Conservation (phyloP, 2,113 vertebrate species). For the Gasterosteus aculeatus region DNA sequence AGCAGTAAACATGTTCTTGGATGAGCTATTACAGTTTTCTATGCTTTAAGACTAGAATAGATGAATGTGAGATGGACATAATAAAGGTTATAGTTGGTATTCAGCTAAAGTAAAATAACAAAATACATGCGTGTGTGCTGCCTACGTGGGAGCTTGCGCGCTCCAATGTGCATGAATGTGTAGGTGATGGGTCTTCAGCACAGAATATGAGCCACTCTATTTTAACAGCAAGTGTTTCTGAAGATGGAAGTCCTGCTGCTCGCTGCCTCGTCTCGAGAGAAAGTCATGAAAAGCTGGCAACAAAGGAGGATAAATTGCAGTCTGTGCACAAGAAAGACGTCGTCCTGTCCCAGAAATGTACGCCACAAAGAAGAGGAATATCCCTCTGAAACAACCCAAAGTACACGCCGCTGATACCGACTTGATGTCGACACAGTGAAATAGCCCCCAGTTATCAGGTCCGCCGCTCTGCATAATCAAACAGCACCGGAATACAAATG, state of each 20-base stretch:
- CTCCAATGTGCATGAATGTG: background rate
- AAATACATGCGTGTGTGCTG: background rate
- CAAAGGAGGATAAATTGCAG: conserved; percentile 47
- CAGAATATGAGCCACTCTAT: conserved; percentile 30
- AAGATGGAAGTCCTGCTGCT: conserved; percentile 38
- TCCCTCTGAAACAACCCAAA: background rate
- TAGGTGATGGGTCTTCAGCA: conserved; percentile 37
- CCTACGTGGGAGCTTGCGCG: conserved; percentile 3
- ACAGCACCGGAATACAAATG: conserved; percentile 57
- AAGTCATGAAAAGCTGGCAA: conserved; percentile 41
- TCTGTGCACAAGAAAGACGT: conserved; percentile 37
- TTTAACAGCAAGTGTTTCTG: conserved; percentile 30
- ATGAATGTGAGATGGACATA: background rate
- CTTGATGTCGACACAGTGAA: conserved; percentile 21
- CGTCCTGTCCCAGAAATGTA: conserved; percentile 51
- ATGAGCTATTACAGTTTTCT: background rate
- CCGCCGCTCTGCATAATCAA: conserved; percentile 40
- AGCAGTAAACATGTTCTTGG: background rate
- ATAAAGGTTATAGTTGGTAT: background rate
- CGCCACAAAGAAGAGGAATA: conserved; percentile 43
- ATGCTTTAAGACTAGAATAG: background rate
- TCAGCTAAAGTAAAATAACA: background rate
- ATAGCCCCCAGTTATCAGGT: conserved; percentile 51
- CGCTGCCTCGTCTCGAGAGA: conserved; percentile 37
- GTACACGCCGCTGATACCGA: conserved; percentile 22